Conservation (phyloP, 2,113 vertebrate species). For the Rafetus swinhoei region DNA sequence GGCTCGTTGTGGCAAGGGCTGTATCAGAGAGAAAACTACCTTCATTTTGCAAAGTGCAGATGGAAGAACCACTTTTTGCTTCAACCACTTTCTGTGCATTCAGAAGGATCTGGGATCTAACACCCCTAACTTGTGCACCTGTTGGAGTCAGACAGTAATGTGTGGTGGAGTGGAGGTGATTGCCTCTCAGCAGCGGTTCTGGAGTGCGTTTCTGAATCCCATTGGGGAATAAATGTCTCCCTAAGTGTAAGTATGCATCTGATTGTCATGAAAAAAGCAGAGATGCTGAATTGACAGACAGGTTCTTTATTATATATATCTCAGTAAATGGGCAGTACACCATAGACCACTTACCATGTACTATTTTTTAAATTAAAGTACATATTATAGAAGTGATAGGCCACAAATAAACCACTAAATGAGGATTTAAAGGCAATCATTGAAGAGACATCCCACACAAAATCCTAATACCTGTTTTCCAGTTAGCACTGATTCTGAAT, state of each 20-base stretch:
- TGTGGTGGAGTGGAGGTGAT: background rate
- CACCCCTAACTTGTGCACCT: background rate
- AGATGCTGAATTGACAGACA: background rate
- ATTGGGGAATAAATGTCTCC: background rate
- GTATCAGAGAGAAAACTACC: background rate
- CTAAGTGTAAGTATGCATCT: background rate
- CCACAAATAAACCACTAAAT: background rate
- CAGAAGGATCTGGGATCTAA: background rate
- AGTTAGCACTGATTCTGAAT: background rate
- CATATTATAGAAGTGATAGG: background rate
- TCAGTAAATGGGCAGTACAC: background rate
- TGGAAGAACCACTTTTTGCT: background rate
- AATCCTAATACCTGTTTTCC: background rate
- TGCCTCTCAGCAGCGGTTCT: background rate
- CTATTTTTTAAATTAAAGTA: background rate
- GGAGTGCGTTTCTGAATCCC: background rate
- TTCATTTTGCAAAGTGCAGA: background rate
- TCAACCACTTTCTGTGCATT: background rate
- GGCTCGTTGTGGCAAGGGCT: background rate
- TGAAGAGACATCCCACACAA: background rate
- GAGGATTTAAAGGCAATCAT: background rate
- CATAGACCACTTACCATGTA: accelerated
- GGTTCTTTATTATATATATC: accelerated
- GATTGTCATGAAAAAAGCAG: background rate
- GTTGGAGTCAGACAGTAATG: background rate